phyloP scores from a whole-genome alignment of 2,113 vertebrate species.

The Plecotus auritus region DNA sequence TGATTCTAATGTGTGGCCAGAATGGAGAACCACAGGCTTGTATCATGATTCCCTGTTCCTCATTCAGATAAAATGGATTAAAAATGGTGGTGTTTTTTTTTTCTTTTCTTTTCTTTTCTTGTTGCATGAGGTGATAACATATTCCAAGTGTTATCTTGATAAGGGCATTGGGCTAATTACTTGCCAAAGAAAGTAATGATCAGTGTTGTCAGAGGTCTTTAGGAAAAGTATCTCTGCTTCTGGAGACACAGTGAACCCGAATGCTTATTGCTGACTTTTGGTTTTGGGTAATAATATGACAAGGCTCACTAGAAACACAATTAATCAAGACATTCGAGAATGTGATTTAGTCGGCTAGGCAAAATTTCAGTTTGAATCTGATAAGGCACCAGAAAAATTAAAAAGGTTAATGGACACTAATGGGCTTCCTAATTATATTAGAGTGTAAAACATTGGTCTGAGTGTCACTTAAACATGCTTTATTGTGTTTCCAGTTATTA shows the following conservation, averaged over 20 bases:
- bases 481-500: conserved; percentile 48
- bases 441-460: conserved; percentile 52
- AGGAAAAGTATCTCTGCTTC: conserved; percentile 15
- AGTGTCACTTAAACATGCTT: conserved; percentile 55
- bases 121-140: neutral
- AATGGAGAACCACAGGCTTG: neutral
- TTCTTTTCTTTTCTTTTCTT: too few species aligned
- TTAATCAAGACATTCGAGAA: conserved; percentile 78
- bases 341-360: conserved; percentile 73
- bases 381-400: conserved; percentile 63
- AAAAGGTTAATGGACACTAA: conserved; percentile 68
- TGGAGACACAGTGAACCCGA: neutral
- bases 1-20: neutral
- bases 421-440: conserved; percentile 68
- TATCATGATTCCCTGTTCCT: neutral
- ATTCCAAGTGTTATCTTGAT: conserved; percentile 17
- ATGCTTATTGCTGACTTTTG: conserved; percentile 43
- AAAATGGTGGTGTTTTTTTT: neutral
- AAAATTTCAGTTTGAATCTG: conserved; percentile 74
- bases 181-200: conserved; percentile 32
- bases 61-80: neutral
- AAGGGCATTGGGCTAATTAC: conserved; percentile 22
- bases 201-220: conserved; percentile 22
- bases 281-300: conserved; percentile 54
- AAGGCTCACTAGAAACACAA: conserved; percentile 72